Percentiles rank a stretch among this genome's conserved stretches.
Conservation (phyloP, 2,888 invertebrate species). For the Morpho achilles region DNA sequence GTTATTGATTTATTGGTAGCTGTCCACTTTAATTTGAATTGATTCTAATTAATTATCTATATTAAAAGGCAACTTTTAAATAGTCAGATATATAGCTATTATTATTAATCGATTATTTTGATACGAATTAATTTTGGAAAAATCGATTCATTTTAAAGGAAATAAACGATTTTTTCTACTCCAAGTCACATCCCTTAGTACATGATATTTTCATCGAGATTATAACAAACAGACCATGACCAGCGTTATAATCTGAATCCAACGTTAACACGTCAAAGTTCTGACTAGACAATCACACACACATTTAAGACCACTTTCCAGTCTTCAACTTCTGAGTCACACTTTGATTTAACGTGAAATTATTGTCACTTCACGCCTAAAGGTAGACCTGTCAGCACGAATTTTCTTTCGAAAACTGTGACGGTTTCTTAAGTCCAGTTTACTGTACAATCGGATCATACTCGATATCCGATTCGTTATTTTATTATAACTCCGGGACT, state of each 20-base stretch:
- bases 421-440: conserved; percentile 16
- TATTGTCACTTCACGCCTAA: conserved; percentile 13
- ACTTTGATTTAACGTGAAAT: conserved; percentile 6
- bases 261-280: conserved; percentile 26
- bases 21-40: no score
- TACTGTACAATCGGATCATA: conserved; percentile 2
- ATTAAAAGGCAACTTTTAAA: no score
- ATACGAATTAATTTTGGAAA: no score
- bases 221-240: not conserved
- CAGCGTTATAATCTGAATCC: conserved; percentile 1
- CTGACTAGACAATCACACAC: conserved; percentile 71
- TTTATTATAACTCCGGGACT: conserved; percentile 54
- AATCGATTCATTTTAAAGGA: no score
- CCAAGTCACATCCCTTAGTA: no score
- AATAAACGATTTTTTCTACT: no score
- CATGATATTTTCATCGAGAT: no score
- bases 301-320: conserved; percentile 25
- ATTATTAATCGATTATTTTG: no score
- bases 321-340: conserved; percentile 3
- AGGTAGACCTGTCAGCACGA: conserved; percentile 19
- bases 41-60: no score
- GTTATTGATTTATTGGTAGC: no score
- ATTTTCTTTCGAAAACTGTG: conserved; percentile 27
- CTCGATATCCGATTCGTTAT: conserved; percentile 36
- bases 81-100: no score